Base-by-base conservation (phyloP, 1,140 invertebrate species). In the Laupala kohalensis region DNA sequence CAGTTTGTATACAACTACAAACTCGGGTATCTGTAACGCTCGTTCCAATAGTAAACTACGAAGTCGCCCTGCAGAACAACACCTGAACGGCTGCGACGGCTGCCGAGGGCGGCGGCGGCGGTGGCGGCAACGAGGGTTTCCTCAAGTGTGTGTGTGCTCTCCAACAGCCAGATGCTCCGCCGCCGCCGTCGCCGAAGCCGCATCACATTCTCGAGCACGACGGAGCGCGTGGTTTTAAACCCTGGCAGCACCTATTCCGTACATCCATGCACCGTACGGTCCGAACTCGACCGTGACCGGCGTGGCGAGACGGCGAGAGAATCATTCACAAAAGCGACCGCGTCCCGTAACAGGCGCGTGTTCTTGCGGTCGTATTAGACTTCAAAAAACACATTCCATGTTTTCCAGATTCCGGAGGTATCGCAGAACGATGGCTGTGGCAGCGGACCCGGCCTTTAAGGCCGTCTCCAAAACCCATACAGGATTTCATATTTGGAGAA, bases 401-500 rank as follows among this genome's bases (percentile, higher is more conserved):
- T 70, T 62, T 70, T 70, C 15, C 70, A 71, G 70, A 27, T 64
- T 23, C 28, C 63, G n/a, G 9, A 64, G 70, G 30, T 27, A 28
- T 15, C 25, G 24, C 62, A 71, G 62, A 71, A 26, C 64, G 26
- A 71, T 70, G 73, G 24, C 69, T 24, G 62, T 27, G 26, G 65
- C 25, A 29, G 30, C 64, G 65, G 72, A 71, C 64, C 73, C 70
- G 6, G 81, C 79, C 25, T 84, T 84, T 75, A 78, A 77, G 68
- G 76, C 74, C 25, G 79, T 84, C 25, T 77, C 80, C 0, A 78
- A 77, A 67, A 77, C 79, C 71, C 74, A 75, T 19, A 78, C 80
- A 3, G 78, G 75, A 62, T 84, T 84, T 75, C 70, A 81, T 53
- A 81, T 84, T 63, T 84, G 83, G 83, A 74, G 83, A 71, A 78